Evolutionary conservation across 2,113 vertebrate species (phyloP).

Genomic region (Cinclus cinclus): DNA sequence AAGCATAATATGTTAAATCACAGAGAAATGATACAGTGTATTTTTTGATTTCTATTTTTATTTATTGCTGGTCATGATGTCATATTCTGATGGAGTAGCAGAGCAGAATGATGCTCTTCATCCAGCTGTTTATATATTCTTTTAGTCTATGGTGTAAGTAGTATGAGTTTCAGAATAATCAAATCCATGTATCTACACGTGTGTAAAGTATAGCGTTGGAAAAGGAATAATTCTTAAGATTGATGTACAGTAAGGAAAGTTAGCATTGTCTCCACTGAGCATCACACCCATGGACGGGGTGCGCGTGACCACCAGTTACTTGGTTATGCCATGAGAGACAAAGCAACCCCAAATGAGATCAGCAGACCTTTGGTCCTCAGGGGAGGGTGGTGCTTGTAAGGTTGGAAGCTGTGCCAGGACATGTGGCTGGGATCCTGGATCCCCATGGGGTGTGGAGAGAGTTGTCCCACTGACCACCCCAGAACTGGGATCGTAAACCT

Average conservation of each 20-base stretch:
- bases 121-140: not conserved
- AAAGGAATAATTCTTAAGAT: not conserved
- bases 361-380: not conserved
- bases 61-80: conserved; percentile 42
- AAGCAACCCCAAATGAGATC: not conserved
- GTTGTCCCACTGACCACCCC: accelerated
- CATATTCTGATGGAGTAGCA: not conserved
- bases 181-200: not conserved
- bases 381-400: not conserved
- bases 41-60: conserved; percentile 44
- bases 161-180: conserved; percentile 1
- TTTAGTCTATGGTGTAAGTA: not conserved
- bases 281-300: not conserved
- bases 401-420: not conserved
- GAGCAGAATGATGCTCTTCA: conserved; percentile 9
- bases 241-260: not conserved
- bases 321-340: accelerated
- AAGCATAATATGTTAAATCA: not conserved
- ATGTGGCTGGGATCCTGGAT: not conserved
- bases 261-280: not conserved
- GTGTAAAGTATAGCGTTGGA: not conserved
- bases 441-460: accelerated
- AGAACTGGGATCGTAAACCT: not conserved
- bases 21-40: not conserved
- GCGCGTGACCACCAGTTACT: not conserved